Conservation (phyloP, 2,888 invertebrate species). For the Meloe dianella region DNA sequence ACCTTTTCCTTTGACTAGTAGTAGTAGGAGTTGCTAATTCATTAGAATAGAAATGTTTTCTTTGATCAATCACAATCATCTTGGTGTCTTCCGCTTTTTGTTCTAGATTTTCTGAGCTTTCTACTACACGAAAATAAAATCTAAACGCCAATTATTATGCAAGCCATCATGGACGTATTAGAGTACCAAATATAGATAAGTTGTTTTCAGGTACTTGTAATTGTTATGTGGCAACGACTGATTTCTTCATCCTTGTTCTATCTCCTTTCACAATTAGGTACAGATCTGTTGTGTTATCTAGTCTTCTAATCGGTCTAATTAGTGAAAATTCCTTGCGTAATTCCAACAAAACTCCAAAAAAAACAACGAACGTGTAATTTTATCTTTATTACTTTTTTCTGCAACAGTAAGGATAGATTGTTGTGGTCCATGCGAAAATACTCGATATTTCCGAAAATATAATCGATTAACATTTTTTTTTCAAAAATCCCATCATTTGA, state of each 20-base stretch:
- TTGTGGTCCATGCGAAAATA: not conserved
- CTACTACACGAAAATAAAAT: too few species aligned
- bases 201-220: not conserved
- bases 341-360: too few species aligned
- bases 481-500: not conserved
- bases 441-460: not conserved
- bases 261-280: not conserved
- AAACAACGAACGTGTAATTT: constrained; percentile 1
- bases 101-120: too few species aligned
- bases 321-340: too few species aligned
- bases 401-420: not conserved
- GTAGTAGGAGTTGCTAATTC: constrained; percentile 1
- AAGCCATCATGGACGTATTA: not conserved
- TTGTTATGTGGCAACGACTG: not conserved
- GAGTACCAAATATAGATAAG: not conserved
- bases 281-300: not conserved
- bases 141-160: too few species aligned
- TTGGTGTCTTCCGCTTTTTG: too few species aligned
- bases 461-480: not conserved
- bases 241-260: not conserved
- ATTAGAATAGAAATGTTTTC: not conserved
- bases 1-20: not conserved
- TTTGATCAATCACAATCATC: too few species aligned
- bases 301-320: too few species aligned
- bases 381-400: constrained; percentile 5